A percentile compares a stretch with the other conserved stretches of the same genome.
Conservation (phyloP, 2,113 vertebrate genomes). For the Leptobrachium leishanense region DNA sequence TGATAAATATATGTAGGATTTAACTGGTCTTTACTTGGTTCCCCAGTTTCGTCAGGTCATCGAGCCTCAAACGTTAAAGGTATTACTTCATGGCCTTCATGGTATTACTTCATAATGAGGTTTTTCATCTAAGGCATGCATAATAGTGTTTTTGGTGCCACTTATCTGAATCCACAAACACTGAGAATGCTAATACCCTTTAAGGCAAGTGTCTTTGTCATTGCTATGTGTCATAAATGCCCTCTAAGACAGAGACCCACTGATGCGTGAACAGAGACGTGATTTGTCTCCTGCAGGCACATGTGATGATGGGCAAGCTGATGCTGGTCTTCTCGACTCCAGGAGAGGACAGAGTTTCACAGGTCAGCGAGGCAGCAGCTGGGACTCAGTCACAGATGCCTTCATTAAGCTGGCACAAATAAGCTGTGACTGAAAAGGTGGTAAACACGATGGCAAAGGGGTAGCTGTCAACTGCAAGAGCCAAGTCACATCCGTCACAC, state of each 20-base stretch:
- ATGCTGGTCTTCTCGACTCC: constrained; percentile 20
- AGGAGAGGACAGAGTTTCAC: constrained; percentile 6
- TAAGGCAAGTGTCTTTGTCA: constrained; percentile 15
- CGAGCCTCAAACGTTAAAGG: too few species aligned
- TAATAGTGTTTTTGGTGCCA: too few species aligned
- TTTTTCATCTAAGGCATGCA: too few species aligned
- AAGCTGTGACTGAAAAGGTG: constrained; percentile 16
- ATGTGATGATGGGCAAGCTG: neutral
- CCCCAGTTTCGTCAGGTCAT: too few species aligned
- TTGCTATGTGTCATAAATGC: constrained; percentile 20
- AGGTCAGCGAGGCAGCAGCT: constrained; percentile 35
- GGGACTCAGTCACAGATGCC: constrained; percentile 8
- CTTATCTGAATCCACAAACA: too few species aligned
- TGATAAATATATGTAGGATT: too few species aligned
- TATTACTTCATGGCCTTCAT: too few species aligned
- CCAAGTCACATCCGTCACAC: constrained; percentile 27
- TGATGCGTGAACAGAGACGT: constrained; percentile 12
- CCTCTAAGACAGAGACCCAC: neutral
- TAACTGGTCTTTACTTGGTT: too few species aligned
- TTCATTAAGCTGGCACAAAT: constrained; percentile 21
- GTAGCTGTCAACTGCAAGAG: constrained; percentile 14
- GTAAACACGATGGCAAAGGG: constrained; percentile 5
- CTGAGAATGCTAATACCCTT: neutral
- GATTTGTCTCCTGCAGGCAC: constrained; percentile 9
- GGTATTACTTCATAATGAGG: too few species aligned